phyloP scores from a whole-genome alignment of 1,140 invertebrate species.

The Venturia canescens region DNA sequence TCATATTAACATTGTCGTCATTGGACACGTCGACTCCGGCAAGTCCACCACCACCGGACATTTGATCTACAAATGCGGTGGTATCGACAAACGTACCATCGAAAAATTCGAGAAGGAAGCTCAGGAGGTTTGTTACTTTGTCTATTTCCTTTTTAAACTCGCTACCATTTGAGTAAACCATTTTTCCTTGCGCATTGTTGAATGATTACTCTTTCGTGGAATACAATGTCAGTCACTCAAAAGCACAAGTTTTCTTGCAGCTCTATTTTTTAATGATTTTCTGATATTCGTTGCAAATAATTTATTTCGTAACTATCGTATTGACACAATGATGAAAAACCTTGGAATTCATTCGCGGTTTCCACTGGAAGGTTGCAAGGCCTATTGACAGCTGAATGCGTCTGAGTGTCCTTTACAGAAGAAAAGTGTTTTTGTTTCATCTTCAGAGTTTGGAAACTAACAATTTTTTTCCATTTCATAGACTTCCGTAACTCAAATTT shows the following conservation, averaged over 20 bases:
- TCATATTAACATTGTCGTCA: slow-evolving; percentile 99
- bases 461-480: not conserved
- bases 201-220: no score
- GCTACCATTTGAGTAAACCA: no score
- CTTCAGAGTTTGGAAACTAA: no score
- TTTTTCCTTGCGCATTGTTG: not conserved
- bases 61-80: slow-evolving; percentile 99
- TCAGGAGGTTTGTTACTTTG: slow-evolving; percentile 91
- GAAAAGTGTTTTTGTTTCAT: no score
- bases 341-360: slow-evolving; percentile 56
- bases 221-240: no score
- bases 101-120: slow-evolving; percentile 99
- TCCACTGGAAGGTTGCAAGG: slow-evolving; percentile 52
- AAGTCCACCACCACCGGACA: slow-evolving; percentile 99
- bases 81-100: slow-evolving; percentile 99
- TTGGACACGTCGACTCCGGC: slow-evolving; percentile 99
- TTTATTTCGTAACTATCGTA: no score
- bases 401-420: slow-evolving; percentile 49
- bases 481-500: not conserved
- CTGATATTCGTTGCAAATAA: no score
- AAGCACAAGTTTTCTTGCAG: no score
- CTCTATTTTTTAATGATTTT: no score
- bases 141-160: slow-evolving; percentile 27
- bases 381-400: slow-evolving; percentile 52
- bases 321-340: slow-evolving; percentile 52